Conservation (phyloP, 2,888 invertebrate species). For the Macrosoma leucophasiata region DNA sequence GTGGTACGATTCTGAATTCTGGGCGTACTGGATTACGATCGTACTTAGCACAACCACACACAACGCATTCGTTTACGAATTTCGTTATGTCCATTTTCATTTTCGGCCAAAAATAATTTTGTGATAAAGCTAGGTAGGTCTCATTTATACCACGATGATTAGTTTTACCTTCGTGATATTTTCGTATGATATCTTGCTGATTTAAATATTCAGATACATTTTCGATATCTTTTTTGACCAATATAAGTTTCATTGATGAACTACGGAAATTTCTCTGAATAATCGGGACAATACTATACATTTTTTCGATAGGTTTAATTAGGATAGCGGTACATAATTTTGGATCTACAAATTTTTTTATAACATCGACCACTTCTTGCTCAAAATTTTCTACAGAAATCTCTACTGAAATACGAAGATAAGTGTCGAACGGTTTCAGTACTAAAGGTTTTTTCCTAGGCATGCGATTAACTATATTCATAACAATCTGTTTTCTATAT, state of each 20-base stretch:
- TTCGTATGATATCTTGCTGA: conserved; percentile 21
- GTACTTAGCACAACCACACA: conserved; percentile 11
- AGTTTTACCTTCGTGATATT: conserved; percentile 28
- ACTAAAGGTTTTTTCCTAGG: conserved; percentile 15
- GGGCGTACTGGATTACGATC: conserved; percentile 11
- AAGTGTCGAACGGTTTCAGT: background rate
- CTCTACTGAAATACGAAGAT: background rate
- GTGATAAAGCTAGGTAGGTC: conserved; percentile 16
- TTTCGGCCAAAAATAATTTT: conserved; percentile 5
- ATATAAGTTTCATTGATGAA: conserved; percentile 22
- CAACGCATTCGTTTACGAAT: conserved; percentile 7
- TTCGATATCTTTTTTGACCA: conserved; percentile 23
- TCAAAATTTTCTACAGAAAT: background rate
- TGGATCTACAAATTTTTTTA: conserved; percentile 5
- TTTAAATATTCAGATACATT: conserved; percentile 1
- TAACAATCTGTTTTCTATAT: conserved; percentile 21
- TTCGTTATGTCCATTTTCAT: conserved; percentile 5
- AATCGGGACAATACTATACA: conserved; percentile 16
- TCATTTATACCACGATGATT: conserved; percentile 26
- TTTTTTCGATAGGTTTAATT: conserved; percentile 3
- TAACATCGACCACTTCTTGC: background rate
- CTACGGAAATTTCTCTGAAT: conserved; percentile 21
- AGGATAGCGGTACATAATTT: conserved; percentile 1
- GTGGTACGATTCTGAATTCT: conserved; percentile 6
- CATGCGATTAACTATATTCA: conserved; percentile 24